Evolutionary conservation across 2,113 vertebrate genomes (phyloP), one percentile per base, ranked within the genome.

Genomic region (Myotis lucifugus): DNA sequence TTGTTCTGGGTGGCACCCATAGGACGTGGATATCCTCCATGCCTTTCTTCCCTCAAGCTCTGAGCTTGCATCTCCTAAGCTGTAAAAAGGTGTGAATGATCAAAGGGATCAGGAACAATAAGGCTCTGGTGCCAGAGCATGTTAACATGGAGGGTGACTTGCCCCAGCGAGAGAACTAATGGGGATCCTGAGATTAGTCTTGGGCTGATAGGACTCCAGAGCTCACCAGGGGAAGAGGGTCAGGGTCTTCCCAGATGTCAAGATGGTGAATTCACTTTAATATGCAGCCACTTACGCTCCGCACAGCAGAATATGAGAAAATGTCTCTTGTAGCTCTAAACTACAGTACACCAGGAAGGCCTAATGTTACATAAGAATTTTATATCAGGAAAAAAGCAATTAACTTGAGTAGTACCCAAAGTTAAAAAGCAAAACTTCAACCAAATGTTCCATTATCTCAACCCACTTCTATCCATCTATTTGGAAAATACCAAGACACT

Each of bases 391-490:
- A 87, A 73, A 19, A 85, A 40, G 17, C 27, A 61, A 93, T 79
- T 90, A 96, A 72, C 5, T 78, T 88, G 42, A 91, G 61, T 14
- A 90, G 10, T 66, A 25, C 4, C 21, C 66, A 23, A 88, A 85
- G 86, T 78, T 78, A 73, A 81, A 88, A 84, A 85, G 59, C n/a
- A 86, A 66, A 40, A 42, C 12, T 85, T 90, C 67, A 90, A 73
- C 40, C 40, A 81, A 88, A 78, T 27, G 94, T 18, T 84, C 50
- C 6, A 67, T 8, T 8, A 14, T 50, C n/a, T 32, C 32, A 46
- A 81, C 56, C 29, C 29, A 27, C 21, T 72, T 85, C 15, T 56
- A 77, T 18, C 59, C 54, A 81, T 67, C 37, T 79, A 25, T 59
- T 59, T 59, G 56, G 56, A 50, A 87, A 93, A 95, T 73, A 87